These are phyloP conservation scores for Troglohyphantes excavatus DNA, from an alignment of 2,888 invertebrate species.

Conservation along the genomic window DNA sequence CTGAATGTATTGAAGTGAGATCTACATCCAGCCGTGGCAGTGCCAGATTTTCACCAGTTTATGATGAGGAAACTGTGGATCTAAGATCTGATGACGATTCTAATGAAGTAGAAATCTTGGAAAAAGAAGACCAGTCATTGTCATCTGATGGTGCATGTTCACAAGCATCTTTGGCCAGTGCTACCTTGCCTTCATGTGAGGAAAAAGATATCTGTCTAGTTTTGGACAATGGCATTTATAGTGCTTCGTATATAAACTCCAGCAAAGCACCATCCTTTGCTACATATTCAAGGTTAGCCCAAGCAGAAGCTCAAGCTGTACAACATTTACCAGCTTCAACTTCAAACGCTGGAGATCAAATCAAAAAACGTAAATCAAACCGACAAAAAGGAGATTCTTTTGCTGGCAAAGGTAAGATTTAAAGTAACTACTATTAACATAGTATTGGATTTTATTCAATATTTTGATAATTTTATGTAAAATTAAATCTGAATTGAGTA, in stretches of 20 bases:
- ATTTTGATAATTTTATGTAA: no score
- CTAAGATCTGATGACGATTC: slow-evolving; percentile 45
- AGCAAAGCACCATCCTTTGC: slow-evolving; percentile 54
- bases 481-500: no score
- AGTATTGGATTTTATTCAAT: no score
- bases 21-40: slow-evolving; percentile 40
- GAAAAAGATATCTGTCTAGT: slow-evolving; percentile 69
- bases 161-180: slow-evolving; percentile 43
- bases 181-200: slow-evolving; percentile 39
- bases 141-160: slow-evolving; percentile 62
- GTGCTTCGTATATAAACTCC: slow-evolving; percentile 58
- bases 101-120: slow-evolving; percentile 31
- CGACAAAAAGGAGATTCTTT: slow-evolving; percentile 47
- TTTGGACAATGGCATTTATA: slow-evolving; percentile 69
- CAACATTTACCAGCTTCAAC: slow-evolving; percentile 73
- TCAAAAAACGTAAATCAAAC: slow-evolving; percentile 67
- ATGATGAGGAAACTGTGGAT: slow-evolving; percentile 52
- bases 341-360: slow-evolving; percentile 63
- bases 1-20: slow-evolving; percentile 51
- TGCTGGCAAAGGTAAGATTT: slow-evolving; percentile 52
- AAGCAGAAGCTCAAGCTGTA: slow-evolving; percentile 57
- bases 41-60: slow-evolving; percentile 49
- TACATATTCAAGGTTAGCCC: slow-evolving; percentile 56
- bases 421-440: no score
- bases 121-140: slow-evolving; percentile 27